Evolutionary conservation across 1,140 invertebrate species (phyloP).

Genomic region (Drosophila sechellia): DNA sequence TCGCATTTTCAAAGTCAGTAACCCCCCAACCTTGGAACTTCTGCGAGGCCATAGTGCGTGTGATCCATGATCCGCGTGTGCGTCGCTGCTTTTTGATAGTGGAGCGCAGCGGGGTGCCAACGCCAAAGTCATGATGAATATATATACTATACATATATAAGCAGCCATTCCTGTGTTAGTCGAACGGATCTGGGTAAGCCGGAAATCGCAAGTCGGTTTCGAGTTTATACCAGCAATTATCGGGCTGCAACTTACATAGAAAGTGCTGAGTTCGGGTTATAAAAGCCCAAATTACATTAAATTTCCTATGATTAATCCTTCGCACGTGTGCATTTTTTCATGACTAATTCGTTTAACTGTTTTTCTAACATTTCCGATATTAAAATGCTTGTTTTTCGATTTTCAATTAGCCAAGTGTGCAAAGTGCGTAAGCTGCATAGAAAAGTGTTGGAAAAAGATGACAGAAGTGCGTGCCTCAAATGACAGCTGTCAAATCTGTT

Average conservation of each 20-base stretch:
- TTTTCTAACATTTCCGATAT: constrained; percentile 55
- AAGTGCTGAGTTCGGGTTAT: no score
- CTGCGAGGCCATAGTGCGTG: constrained; percentile 52
- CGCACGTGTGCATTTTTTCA: no score
- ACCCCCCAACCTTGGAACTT: constrained; percentile 83
- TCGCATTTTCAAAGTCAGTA: constrained; percentile 83
- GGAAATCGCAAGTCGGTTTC: background rate
- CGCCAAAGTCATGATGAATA: constrained; percentile 21
- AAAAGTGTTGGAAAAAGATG: constrained; percentile 3
- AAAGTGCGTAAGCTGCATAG: constrained; percentile 76
- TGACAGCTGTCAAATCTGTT: constrained; percentile 76
- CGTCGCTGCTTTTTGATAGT: constrained; percentile 60
- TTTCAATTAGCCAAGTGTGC: constrained; percentile 51
- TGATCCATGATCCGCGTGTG: constrained; percentile 34
- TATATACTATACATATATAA: background rate
- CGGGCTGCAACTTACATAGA: no score
- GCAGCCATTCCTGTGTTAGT: background rate
- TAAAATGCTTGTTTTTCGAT: constrained; percentile 39
- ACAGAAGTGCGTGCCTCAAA: constrained; percentile 62
- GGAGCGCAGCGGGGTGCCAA: constrained; percentile 59
- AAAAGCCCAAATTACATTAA: no score
- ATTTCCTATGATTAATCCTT: no score
- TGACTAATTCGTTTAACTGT: background rate
- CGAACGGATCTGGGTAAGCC: background rate
- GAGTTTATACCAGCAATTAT: constrained; percentile 10